phyloP scores from a whole-genome alignment of 2,797 vertebrate species.

The Rhincodon typus region DNA sequence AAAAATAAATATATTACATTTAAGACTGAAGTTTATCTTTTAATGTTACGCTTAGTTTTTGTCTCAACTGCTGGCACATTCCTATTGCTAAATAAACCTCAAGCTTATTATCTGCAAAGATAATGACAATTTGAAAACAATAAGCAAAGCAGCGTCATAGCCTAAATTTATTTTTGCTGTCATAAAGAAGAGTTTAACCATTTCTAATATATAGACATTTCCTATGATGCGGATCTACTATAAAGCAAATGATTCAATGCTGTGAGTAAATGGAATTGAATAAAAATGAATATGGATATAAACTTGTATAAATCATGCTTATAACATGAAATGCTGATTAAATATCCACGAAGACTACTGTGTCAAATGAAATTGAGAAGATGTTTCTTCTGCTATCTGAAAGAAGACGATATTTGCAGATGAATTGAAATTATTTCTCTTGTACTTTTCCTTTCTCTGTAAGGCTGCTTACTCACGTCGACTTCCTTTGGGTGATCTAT shows the following conservation, averaged over 20 bases:
- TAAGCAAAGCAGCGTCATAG: background rate
- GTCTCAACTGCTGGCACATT: background rate
- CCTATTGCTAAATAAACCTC: background rate
- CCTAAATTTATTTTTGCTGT: background rate
- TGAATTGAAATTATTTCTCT: background rate
- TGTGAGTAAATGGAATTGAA: background rate
- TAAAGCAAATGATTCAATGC: background rate
- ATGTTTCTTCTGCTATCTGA: background rate
- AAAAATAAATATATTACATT: background rate
- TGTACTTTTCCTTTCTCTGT: background rate
- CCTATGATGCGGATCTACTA: background rate
- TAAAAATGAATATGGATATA: background rate
- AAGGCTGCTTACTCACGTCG: background rate
- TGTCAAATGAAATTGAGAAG: background rate
- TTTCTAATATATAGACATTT: background rate
- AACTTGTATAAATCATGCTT: background rate
- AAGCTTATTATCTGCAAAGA: background rate
- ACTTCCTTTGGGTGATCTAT: background rate
- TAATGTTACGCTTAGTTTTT: background rate
- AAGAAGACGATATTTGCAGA: background rate
- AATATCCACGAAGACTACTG: background rate
- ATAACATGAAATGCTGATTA: background rate
- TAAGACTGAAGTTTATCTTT: background rate
- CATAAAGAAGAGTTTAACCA: background rate
- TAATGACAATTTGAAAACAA: background rate